Evolutionary conservation across 2,888 invertebrate species (phyloP).

Genomic region (Lasioglossum leucozonium): DNA sequence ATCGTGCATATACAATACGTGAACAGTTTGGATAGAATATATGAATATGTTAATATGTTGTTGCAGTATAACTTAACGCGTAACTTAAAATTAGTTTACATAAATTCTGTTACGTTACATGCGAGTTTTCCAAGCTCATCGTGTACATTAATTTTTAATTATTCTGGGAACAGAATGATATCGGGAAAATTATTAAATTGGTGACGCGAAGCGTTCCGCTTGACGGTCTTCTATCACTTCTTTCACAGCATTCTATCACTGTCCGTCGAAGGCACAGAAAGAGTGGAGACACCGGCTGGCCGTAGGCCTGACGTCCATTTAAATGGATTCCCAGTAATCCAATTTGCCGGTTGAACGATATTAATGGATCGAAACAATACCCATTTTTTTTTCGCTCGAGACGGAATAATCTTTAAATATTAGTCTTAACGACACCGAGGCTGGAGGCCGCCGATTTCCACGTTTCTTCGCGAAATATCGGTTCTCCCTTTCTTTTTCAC

Average conservation of each 20-base stretch:
- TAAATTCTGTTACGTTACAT: not conserved
- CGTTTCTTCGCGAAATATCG: constrained; percentile 13
- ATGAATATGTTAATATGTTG: too few species aligned
- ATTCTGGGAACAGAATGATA: not conserved
- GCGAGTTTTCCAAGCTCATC: not conserved
- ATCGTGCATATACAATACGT: too few species aligned
- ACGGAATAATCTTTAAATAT: constrained; percentile 77
- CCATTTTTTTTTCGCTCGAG: constrained; percentile 64
- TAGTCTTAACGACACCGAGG: constrained; percentile 60
- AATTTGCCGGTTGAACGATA: constrained; percentile 77
- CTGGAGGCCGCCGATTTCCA: not conserved
- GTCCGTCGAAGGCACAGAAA: constrained; percentile 34
- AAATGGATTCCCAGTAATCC: constrained; percentile 78
- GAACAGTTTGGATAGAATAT: too few species aligned
- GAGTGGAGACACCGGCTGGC: constrained; percentile 45
- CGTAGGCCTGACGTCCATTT: constrained; percentile 64
- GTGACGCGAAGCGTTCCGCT: not conserved
- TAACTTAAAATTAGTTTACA: too few species aligned
- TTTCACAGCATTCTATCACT: not conserved
- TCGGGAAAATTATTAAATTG: not conserved
- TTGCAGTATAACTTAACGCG: too few species aligned
- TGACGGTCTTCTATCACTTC: not conserved
- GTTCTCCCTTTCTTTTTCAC: constrained; percentile 1
- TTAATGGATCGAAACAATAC: constrained; percentile 76
- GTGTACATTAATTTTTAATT: not conserved